phyloP scores from a whole-genome alignment of 2,113 vertebrate species.

The Phrynocephalus versicolor region DNA sequence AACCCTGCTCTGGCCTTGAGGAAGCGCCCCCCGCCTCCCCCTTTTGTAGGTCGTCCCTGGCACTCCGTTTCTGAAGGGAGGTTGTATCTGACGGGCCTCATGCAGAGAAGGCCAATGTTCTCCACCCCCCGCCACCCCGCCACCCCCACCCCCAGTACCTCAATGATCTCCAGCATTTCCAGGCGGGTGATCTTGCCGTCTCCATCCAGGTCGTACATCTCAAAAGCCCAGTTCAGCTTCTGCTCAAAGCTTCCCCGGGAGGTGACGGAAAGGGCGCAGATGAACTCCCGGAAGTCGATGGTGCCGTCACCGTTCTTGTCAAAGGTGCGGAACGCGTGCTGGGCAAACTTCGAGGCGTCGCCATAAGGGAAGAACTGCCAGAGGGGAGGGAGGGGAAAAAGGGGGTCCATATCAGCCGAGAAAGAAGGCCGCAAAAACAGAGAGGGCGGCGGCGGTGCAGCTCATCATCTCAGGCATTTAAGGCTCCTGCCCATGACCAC shows the following conservation, averaged over 20 bases:
- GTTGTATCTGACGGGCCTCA: too few species aligned
- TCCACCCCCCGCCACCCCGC: too few species aligned
- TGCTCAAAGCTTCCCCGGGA: slow-evolving; percentile 97
- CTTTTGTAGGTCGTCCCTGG: too few species aligned
- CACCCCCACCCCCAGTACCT: slow-evolving; percentile 51
- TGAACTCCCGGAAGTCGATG: slow-evolving; percentile 99
- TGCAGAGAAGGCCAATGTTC: too few species aligned
- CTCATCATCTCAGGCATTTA: too few species aligned
- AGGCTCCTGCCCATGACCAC: too few species aligned
- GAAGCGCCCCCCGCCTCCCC: too few species aligned
- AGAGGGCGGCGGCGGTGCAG: too few species aligned
- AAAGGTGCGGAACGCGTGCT: slow-evolving; percentile 96
- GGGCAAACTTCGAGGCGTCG: slow-evolving; percentile 97
- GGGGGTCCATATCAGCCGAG: not conserved
- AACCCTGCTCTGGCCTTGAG: too few species aligned
- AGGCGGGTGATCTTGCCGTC: slow-evolving; percentile 95
- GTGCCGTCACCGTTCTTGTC: slow-evolving; percentile 97
- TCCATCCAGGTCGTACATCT: slow-evolving; percentile 97
- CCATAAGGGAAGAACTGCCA: slow-evolving; percentile 94
- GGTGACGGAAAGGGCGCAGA: slow-evolving; percentile 95
- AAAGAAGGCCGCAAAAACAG: not conserved
- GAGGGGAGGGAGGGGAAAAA: too few species aligned
- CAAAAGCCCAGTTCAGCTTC: slow-evolving; percentile 98
- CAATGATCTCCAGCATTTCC: slow-evolving; percentile 97
- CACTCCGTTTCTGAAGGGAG: too few species aligned